Base-by-base conservation (phyloP, 2,113 vertebrate genomes). In the Boulengeromyrus knoepffleri region DNA sequence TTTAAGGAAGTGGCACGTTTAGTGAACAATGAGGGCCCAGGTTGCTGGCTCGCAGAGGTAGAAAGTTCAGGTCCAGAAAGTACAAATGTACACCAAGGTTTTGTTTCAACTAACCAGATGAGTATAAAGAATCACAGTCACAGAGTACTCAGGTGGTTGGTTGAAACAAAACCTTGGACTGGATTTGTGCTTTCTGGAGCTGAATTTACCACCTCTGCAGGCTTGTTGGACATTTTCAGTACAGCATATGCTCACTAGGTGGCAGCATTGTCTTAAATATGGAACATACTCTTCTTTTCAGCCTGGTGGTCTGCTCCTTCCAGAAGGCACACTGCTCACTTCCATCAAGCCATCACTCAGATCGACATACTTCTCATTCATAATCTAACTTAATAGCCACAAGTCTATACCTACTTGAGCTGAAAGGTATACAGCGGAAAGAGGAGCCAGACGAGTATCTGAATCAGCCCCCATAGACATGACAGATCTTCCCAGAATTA, bases 251-350 rank as follows among this genome's bases (percentile, higher is more conserved):
- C 2, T 6, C 93, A 89, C 0, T 80, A 94, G 94, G 90, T 92
- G 92, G 93, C 86, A 92, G 90, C 90, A 93, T 92, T 92, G 91
- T 85, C 15, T 46, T 90, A 91, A 31, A 89, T 84, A 84, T 19
- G 39, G 15, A 24, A 24, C 36, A 42, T 8, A 17, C 6, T 7
- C 39, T 83, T 7, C 56, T 46, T 24, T 36, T 74, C n/a, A 83
- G 39, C 39, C 77, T 24, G 17, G 5, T 21, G 77, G 17, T 19
- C 77, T 42, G 66, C 10, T 45, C 19, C 39, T 83, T 58, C 31
- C 36, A 15, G 39, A 83, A 89, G 92, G 13, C 50, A 19, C 10
- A 47, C 15, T 21, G n/a, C 36, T 50, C n/a, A 21, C 66, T 50
- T 39, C 66, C 42, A 24, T n/a, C 17, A 24, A 24, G 19, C 31